Percentiles rank a stretch among this genome's conserved stretches.
These are phyloP conservation scores for Mola mola DNA, from an alignment of 2,113 vertebrate species.

Conservation along the genomic window DNA sequence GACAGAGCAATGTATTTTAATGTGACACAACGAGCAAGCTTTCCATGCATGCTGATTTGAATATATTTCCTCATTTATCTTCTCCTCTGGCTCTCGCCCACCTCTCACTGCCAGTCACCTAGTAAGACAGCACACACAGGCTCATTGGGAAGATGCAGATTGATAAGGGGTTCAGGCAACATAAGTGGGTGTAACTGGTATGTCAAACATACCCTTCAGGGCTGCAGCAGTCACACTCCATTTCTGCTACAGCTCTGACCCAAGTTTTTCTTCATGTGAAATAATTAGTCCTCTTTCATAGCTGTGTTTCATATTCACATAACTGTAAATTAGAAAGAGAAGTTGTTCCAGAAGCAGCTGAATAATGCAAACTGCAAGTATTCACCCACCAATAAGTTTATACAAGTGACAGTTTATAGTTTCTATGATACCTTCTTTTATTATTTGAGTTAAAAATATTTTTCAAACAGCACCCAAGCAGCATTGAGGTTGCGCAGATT, in stretches of 20 bases:
- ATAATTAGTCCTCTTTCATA: too few species aligned
- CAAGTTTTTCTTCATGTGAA: conserved; percentile 13
- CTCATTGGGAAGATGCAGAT: conserved; percentile 36
- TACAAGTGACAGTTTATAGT: not conserved
- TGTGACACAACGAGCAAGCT: conserved; percentile 18
- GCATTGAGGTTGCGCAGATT: not conserved
- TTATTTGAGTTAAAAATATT: conserved; percentile 51
- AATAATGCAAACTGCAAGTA: not conserved
- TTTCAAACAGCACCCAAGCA: conserved; percentile 14
- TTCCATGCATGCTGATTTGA: conserved; percentile 27
- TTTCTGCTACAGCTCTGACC: conserved; percentile 24
- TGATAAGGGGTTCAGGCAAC: conserved; percentile 31
- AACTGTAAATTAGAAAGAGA: not conserved
- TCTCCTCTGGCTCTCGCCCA: conserved; percentile 40
- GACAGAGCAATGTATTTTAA: conserved; percentile 47
- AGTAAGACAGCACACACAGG: conserved; percentile 26
- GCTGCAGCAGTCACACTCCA: conserved; percentile 22
- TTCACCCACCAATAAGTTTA: conserved; percentile 5
- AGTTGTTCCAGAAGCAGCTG: not conserved
- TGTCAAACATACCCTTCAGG: conserved; percentile 26
- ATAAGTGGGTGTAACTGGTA: conserved; percentile 50
- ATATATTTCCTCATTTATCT: conserved; percentile 55
- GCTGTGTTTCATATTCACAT: not conserved
- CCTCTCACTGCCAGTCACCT: conserved; percentile 33
- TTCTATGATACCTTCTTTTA: conserved; percentile 55